Conservation (phyloP, 2,797 vertebrate species). For the Tangara arthus region DNA sequence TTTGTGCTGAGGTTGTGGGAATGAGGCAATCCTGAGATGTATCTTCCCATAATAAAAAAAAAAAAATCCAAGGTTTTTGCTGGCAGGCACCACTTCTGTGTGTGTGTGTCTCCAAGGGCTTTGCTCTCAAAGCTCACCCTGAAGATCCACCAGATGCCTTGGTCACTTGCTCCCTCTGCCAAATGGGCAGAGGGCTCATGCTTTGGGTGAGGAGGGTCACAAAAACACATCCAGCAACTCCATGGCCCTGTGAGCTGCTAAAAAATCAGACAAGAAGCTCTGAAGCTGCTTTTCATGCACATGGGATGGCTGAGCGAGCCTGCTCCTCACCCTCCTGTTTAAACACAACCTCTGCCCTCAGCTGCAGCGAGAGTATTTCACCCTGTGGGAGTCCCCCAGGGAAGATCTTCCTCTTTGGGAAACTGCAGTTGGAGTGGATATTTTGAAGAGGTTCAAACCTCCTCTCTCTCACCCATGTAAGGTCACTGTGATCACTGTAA, state of each 20-base stretch:
- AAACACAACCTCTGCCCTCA: background rate
- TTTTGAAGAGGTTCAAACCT: background rate
- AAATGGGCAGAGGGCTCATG: background rate
- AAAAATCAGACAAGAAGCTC: background rate
- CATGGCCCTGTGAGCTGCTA: fast-evolving
- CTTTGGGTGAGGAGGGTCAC: background rate
- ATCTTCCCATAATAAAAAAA: background rate
- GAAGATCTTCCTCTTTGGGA: background rate
- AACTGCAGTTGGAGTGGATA: background rate
- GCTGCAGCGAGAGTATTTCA: background rate
- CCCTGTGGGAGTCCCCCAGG: background rate
- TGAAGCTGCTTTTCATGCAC: background rate
- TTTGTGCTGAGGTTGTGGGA: background rate
- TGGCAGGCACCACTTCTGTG: background rate
- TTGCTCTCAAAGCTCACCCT: background rate
- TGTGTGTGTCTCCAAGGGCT: background rate
- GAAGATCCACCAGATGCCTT: background rate
- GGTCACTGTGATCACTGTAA: background rate
- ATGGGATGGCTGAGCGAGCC: background rate
- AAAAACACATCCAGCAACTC: background rate
- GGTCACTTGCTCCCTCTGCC: background rate
- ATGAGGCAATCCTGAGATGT: background rate
- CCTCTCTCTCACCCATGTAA: background rate
- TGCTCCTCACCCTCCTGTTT: background rate
- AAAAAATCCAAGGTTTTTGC: background rate